Evolutionary conservation across 2,888 invertebrate species (phyloP).

Genomic region (Napeogenes inachia): DNA sequence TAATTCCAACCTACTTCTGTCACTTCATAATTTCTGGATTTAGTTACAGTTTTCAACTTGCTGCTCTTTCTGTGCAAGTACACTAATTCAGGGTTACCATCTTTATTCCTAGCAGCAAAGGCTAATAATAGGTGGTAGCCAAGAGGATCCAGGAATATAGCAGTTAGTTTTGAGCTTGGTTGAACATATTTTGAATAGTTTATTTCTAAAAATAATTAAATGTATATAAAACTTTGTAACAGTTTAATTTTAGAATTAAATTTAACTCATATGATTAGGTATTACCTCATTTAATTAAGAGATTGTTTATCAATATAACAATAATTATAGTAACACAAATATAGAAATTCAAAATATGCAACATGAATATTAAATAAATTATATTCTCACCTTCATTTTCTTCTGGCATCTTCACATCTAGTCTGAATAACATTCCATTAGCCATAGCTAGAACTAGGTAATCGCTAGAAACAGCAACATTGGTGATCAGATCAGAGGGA

Average conservation of each 20-base stretch:
- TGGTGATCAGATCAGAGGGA: slow-evolving; percentile 87
- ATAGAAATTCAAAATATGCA: too few relatives aligned
- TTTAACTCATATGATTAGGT: too few relatives aligned
- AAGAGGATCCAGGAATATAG: slow-evolving; percentile 89
- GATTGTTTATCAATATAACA: too few relatives aligned
- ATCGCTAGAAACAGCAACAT: slow-evolving; percentile 89
- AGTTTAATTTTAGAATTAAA: too few relatives aligned
- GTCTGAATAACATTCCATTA: slow-evolving; percentile 86
- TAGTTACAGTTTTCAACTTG: slow-evolving; percentile 81
- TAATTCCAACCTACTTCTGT: slow-evolving; percentile 95
- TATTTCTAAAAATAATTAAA: slow-evolving; percentile 78
- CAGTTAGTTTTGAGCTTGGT: slow-evolving; percentile 78
- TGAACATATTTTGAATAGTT: slow-evolving; percentile 81
- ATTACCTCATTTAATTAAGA: too few relatives aligned
- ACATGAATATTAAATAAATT: neutral
- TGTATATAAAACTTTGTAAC: too few relatives aligned
- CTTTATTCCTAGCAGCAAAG: slow-evolving; percentile 79
- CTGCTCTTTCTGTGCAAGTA: slow-evolving; percentile 87
- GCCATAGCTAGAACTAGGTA: slow-evolving; percentile 90
- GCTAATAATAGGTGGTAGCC: slow-evolving; percentile 90
- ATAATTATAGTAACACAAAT: too few relatives aligned
- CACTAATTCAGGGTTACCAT: slow-evolving; percentile 83
- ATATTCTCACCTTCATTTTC: slow-evolving; percentile 82
- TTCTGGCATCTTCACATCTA: slow-evolving; percentile 88
- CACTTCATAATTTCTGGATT: slow-evolving; percentile 87